phyloP scores from a whole-genome alignment of 2,888 invertebrate species.

The Loripinus fragilis region DNA sequence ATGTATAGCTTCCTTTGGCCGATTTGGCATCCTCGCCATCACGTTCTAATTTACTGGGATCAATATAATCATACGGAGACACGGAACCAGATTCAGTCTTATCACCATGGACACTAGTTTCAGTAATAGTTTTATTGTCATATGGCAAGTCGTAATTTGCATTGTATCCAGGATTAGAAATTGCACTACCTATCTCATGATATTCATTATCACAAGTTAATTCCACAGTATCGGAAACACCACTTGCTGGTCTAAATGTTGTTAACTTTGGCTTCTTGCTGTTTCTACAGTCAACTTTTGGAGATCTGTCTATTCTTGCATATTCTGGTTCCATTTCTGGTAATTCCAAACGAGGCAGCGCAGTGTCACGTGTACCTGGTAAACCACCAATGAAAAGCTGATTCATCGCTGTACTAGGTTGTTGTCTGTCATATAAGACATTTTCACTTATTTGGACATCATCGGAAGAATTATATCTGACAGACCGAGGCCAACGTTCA shows the following conservation, averaged over 20 bases:
- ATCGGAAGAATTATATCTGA: not conserved
- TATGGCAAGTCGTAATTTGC: not conserved
- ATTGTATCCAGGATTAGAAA: constrained; percentile 1
- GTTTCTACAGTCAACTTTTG: not conserved
- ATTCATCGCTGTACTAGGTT: not conserved
- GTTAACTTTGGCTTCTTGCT: not conserved
- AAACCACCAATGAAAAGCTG: constrained; percentile 16
- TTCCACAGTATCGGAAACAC: not conserved
- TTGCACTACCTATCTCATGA: not conserved
- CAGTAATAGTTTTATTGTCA: not conserved
- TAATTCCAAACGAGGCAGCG: not conserved
- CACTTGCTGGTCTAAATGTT: not conserved
- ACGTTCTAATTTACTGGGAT: not conserved
- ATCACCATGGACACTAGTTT: not conserved
- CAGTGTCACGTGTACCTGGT: constrained; percentile 1
- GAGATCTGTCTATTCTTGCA: not conserved
- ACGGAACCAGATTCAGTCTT: not conserved
- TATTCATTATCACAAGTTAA: not conserved
- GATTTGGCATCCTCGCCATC: not conserved
- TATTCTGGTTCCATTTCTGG: not conserved
- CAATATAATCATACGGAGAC: constrained; percentile 10
- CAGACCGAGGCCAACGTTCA: not conserved
- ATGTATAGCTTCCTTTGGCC: not conserved
- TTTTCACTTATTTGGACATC: constrained; percentile 7
- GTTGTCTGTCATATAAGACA: not conserved